These are phyloP conservation scores for Yponomeuta cagnagella DNA, from an alignment of 2,888 invertebrate species.

Conservation along the genomic window DNA sequence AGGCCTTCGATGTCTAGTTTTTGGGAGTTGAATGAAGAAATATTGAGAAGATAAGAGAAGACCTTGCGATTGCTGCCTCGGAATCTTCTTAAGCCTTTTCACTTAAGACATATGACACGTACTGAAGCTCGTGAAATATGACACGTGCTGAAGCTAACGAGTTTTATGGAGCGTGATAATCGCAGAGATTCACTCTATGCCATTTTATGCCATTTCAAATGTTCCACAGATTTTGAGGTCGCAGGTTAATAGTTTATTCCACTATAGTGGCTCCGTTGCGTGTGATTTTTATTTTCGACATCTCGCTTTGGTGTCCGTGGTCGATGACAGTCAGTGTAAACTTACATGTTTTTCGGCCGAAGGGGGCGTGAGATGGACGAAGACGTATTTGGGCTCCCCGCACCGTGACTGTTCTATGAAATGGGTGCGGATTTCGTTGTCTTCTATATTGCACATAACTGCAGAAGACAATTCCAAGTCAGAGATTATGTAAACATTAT, in stretches of 20 bases:
- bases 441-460: conserved; percentile 51
- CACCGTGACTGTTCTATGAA: conserved; percentile 57
- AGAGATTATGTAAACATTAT: neutral
- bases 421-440: conserved; percentile 41
- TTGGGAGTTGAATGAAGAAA: too few species aligned
- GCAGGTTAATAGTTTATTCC: neutral
- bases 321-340: conserved; percentile 19
- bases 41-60: neutral
- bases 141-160: neutral
- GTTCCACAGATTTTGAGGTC: neutral
- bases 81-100: neutral
- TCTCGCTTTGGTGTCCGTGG: neutral
- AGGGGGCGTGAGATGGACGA: conserved; percentile 47
- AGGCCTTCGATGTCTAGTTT: too few species aligned
- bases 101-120: neutral
- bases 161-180: neutral
- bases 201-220: neutral
- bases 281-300: neutral
- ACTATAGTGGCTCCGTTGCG: neutral
- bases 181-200: too few species aligned
- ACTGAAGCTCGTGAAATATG: neutral
- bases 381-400: conserved; percentile 59
- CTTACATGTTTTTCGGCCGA: conserved; percentile 56
- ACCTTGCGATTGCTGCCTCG: too few species aligned
- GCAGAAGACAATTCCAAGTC: conserved; percentile 28